A percentile compares a stretch with the other conserved stretches of the same genome.
These are phyloP conservation scores for Drymonia ruficornis DNA, from an alignment of 2,888 invertebrate genomes.

Conservation along the genomic window DNA sequence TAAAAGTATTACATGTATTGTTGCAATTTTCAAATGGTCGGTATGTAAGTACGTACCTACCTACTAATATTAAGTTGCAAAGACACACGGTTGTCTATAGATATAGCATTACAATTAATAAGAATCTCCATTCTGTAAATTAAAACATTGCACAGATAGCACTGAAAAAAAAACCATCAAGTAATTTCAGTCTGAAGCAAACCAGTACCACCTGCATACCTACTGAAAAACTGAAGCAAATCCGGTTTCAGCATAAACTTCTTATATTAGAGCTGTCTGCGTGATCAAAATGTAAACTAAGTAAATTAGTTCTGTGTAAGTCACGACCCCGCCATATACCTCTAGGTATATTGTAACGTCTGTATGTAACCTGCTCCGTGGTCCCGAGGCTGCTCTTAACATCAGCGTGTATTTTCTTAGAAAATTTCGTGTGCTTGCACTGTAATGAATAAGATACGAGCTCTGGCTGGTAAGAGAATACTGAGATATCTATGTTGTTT, in stretches of 20 bases:
- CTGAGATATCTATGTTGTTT: not conserved
- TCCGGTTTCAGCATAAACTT: not conserved
- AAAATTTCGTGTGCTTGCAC: slow-evolving; percentile 5
- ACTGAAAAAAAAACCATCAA: not conserved
- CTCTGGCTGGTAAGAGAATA: not conserved
- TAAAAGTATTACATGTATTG: no score
- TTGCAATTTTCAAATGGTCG: no score
- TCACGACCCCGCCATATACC: slow-evolving; percentile 14
- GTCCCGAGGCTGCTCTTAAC: slow-evolving; percentile 11
- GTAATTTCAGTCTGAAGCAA: not conserved
- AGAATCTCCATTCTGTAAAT: no score
- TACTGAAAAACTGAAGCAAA: not conserved
- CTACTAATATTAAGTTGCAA: not conserved
- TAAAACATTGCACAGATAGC: no score
- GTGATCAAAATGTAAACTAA: slow-evolving; percentile 31
- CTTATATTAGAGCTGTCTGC: slow-evolving; percentile 5
- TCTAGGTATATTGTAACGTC: slow-evolving; percentile 25
- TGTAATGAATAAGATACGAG: slow-evolving; percentile 2
- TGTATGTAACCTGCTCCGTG: slow-evolving; percentile 9
- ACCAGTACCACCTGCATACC: not conserved
- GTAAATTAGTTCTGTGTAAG: slow-evolving; percentile 16
- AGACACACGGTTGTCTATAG: no score
- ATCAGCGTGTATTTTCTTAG: slow-evolving; percentile 9
- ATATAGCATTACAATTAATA: no score
- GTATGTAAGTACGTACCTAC: no score